Conservation (phyloP, 2,888 invertebrate genomes). For the Apamea anceps region DNA sequence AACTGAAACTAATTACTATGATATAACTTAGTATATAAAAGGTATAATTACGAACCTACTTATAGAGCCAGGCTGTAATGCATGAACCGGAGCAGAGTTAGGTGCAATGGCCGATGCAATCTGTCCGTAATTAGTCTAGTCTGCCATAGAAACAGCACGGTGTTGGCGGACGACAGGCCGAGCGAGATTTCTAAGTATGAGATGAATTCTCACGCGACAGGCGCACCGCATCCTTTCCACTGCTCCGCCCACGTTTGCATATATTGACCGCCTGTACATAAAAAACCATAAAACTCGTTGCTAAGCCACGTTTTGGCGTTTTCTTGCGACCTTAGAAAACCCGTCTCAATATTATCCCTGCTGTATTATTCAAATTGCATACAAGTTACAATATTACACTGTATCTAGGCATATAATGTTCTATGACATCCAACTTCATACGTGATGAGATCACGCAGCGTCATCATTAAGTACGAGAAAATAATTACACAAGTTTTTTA, state of each 20-base stretch:
- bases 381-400: slow-evolving; percentile 31
- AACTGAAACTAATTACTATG: slow-evolving; percentile 24
- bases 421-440: slow-evolving; percentile 67
- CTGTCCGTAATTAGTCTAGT: slow-evolving; percentile 81
- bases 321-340: slow-evolving; percentile 42
- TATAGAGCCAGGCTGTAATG: slow-evolving; percentile 68
- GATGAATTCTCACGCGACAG: slow-evolving; percentile 75
- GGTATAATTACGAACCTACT: slow-evolving; percentile 40
- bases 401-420: slow-evolving; percentile 43
- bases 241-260: slow-evolving; percentile 66
- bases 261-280: slow-evolving; percentile 40
- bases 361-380: slow-evolving; percentile 26
- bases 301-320: slow-evolving; percentile 33
- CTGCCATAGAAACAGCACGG: slow-evolving; percentile 67
- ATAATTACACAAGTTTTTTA: slow-evolving; percentile 60
- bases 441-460: slow-evolving; percentile 74
- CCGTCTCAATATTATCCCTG: slow-evolving; percentile 22
- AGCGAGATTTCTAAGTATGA: slow-evolving; percentile 69
- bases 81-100: slow-evolving; percentile 71
- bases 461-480: slow-evolving; percentile 68
- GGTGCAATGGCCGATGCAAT: slow-evolving; percentile 82
- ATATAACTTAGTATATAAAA: background rate
- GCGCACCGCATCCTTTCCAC: slow-evolving; percentile 62
- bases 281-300: slow-evolving; percentile 28
- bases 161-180: slow-evolving; percentile 63